Conservation (phyloP, 2,888 invertebrate genomes). For the Oconnorella tubifera region DNA sequence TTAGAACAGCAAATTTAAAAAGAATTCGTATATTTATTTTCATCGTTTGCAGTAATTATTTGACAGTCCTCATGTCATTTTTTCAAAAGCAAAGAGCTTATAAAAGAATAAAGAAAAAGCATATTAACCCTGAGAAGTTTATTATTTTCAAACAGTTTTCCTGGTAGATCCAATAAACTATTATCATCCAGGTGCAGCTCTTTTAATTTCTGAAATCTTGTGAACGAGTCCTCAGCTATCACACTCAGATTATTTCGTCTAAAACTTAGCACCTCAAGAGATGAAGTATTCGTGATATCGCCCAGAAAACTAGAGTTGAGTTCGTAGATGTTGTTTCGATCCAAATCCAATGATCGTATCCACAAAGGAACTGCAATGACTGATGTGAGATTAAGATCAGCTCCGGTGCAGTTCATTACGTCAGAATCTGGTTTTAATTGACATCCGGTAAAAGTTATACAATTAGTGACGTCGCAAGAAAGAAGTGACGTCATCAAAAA, state of each 20-base stretch:
- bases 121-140: not conserved
- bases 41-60: too few species aligned
- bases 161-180: not conserved
- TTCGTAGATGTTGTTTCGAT: not conserved
- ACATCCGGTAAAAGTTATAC: too few species aligned
- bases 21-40: too few species aligned
- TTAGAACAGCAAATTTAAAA: too few species aligned
- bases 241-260: not conserved
- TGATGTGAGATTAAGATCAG: not conserved
- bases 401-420: slow-evolving; percentile 4
- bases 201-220: not conserved
- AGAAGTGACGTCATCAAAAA: too few species aligned
- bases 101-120: too few species aligned
- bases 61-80: too few species aligned
- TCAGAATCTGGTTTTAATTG: not conserved
- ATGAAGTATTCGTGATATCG: not conserved
- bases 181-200: not conserved
- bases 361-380: not conserved
- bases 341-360: not conserved
- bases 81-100: too few species aligned
- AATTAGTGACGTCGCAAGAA: too few species aligned
- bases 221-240: not conserved
- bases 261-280: not conserved
- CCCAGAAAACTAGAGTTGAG: not conserved
- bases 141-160: slow-evolving; percentile 1